Base-by-base conservation (phyloP, 53 echinoderm and acorn worm genomes). In the Patiria pectinifera region DNA sequence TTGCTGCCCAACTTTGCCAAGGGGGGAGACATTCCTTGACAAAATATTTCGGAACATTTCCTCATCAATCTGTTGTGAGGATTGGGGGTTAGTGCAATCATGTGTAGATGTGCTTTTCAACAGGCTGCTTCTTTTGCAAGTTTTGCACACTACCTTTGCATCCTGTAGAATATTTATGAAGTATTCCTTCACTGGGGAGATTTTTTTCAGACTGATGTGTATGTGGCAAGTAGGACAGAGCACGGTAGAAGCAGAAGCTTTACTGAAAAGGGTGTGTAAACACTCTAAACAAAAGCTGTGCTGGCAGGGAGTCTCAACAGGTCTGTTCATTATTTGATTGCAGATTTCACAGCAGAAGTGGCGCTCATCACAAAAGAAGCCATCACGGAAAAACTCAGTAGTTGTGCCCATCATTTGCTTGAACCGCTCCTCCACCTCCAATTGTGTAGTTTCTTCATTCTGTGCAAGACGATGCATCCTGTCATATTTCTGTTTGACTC, bases 1-100 rank as follows among this genome's bases (percentile, higher is more conserved):
- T 44, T 84, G 84, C 14, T 84, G 84, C 4, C 84, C 84, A 66
- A 84, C 84, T 43, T 84, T 84, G 25, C 84, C 84, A 84, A 84
- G 84, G 66, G 62, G 62, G 24, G 62, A 60, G 43, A 85, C 46
- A 85, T 85, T 85, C 44, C 70, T 85, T 14, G 43, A 47, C 4
- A 86, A n/a, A n/a, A n/a, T n/a, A n/a, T n/a, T n/a, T n/a, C n/a
- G n/a, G n/a, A n/a, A n/a, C n/a, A n/a, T n/a, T 2, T 45, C 63
- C 43, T 84, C 84, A 16, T 84, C 84, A 62, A 84, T 24, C 62
- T 61, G 66, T 18, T 61, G 62, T 84, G 84, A 84, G 4, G 62
- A 35, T 62, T 62, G 84, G 61, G 84, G 86, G 23, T 86, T 66
- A 47, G 45, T 47, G 74, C 86, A 86, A 12, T 86, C 48, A 86